Base-by-base conservation (phyloP, 2,797 vertebrate genomes). In the Ctenopoma kingsleyae region DNA sequence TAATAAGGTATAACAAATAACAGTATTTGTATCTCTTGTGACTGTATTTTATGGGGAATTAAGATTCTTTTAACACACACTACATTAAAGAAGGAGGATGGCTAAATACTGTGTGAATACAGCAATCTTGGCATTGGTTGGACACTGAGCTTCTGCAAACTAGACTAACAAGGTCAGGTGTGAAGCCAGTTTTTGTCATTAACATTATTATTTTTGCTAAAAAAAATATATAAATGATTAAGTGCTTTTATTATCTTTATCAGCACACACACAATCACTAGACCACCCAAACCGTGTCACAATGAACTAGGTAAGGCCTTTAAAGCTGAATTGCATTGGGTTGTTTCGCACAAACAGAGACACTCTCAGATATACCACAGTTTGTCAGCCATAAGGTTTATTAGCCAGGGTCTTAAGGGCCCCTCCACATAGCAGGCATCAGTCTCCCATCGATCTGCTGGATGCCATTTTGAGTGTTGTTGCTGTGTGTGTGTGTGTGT, bases 371-470 rank as follows among this genome's bases (percentile, higher is more conserved):
- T 57, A 64, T 70, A 74, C 69, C 47, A 19, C 65, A 72, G 67
- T 66, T 74, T 83, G 78, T 83, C 78, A 86, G 74, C 72, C 68
- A 76, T 81, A 81, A 78, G 83, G 83, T 86, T 89, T 92, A 87
- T 91, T 89, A 90, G 84, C 77, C 50, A 40, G 92, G 94, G 95
- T 95, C 85, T 90, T 81, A 95, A 95, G 94, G 95, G 94, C 94
- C 93, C 95, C 95, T 98, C 94, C 95, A 96, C 95, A 96, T 94
- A 94, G 95, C 96, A 96, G 93, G 91, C 95, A 94, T 96, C 95
- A 92, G 93, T 95, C 93, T 95, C 95, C 93, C 94, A 99, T 98
- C 95, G 96, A 99, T 98, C 96, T 94, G 93, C 93, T 90, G 89
- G 94, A 93, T 94, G 77, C 76, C 68, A 69, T 77, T 77, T 60